phyloP scores from a whole-genome alignment of 2,113 vertebrate species.

The Corythornis vintsioides region DNA sequence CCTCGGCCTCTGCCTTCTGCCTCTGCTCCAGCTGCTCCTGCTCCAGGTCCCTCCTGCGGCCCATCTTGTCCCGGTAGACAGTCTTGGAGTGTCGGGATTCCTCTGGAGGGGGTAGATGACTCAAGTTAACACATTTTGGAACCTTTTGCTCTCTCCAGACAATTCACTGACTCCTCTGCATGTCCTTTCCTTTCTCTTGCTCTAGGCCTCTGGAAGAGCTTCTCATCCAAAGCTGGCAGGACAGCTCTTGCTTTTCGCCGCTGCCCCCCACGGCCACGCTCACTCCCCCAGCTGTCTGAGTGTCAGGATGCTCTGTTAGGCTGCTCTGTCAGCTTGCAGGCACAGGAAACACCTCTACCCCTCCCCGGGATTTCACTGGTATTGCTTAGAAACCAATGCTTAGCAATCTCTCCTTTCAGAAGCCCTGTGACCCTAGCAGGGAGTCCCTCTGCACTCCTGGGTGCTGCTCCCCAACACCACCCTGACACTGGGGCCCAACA shows the following conservation, averaged over 20 bases:
- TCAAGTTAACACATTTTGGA: neutral
- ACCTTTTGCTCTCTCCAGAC: neutral
- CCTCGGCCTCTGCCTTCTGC: constrained; percentile 81
- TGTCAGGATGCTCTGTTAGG: rapidly evolving
- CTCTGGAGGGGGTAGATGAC: constrained; percentile 66
- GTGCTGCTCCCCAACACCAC: neutral
- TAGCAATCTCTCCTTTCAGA: neutral
- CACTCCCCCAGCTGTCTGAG: rapidly evolving
- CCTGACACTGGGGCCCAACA: neutral
- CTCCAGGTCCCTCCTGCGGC: constrained; percentile 86
- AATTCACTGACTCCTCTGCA: rapidly evolving
- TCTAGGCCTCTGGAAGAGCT: neutral
- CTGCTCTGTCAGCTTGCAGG: neutral
- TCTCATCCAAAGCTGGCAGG: neutral
- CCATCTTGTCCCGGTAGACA: constrained; percentile 89
- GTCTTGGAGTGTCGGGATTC: constrained; percentile 85
- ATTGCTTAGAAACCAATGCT: rapidly evolving
- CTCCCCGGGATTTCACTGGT: neutral
- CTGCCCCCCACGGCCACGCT: neutral
- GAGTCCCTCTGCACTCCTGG: rapidly evolving
- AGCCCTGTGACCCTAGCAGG: neutral
- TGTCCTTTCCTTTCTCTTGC: neutral
- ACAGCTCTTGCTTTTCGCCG: neutral
- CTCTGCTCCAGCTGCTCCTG: constrained; percentile 84
- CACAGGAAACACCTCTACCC: neutral